These are phyloP conservation scores for Columba guinea DNA, from an alignment of 2,797 vertebrate species.

Conservation along the genomic window DNA sequence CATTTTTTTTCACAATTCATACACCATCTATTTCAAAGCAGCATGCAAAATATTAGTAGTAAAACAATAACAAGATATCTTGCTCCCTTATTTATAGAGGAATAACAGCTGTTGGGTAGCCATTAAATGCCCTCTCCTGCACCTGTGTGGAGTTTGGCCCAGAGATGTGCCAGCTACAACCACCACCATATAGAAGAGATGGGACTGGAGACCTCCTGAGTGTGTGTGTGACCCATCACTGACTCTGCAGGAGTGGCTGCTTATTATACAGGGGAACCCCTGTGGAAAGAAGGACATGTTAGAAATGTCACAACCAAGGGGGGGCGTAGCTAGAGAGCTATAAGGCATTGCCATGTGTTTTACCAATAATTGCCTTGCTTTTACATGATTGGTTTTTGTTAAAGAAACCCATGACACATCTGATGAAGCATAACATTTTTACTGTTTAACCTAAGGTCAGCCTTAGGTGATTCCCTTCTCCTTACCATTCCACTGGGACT, in stretches of 20 bases:
- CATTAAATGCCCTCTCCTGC: neutral
- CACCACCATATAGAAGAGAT: accelerated
- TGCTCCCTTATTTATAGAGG: neutral
- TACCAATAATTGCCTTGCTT: neutral
- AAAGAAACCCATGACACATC: neutral
- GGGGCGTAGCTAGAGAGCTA: neutral
- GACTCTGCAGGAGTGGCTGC: neutral
- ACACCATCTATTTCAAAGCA: neutral
- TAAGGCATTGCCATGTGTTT: neutral
- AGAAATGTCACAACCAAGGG: neutral
- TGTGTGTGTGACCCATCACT: neutral
- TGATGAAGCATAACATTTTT: neutral
- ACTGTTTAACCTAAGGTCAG: neutral
- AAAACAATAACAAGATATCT: neutral
- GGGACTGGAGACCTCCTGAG: neutral
- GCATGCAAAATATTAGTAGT: neutral
- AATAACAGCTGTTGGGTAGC: neutral
- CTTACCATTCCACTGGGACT: neutral
- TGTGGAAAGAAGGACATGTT: neutral
- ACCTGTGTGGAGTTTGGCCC: neutral
- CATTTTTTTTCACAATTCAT: neutral
- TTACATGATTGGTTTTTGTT: neutral
- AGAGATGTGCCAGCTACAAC: neutral
- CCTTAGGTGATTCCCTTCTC: neutral
- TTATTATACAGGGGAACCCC: neutral